Evolutionary conservation across 53 echinoderm and acorn worm genomes (phyloP), one percentile per base, ranked within the genome.

Genomic region (Paracentrotus lividus): DNA sequence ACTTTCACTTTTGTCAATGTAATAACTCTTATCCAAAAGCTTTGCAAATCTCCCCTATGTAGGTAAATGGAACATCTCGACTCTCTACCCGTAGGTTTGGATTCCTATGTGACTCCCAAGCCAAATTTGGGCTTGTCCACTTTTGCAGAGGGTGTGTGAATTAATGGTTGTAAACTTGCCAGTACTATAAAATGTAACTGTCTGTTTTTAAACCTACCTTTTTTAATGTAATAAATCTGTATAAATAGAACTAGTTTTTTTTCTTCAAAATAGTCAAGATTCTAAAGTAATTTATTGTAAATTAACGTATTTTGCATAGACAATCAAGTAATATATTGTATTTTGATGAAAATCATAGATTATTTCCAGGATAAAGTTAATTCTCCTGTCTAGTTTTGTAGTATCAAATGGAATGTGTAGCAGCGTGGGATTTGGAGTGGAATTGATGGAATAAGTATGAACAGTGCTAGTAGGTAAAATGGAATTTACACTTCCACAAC

Each of bases 301-400:
- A 86, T 86, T 20, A 57, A 54, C 16, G 20, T 55, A 55, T 86
- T 86, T 86, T 86, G 86, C 86, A 86, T 34, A 86, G 57, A 86
- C 86, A 86, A 86, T 86, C 86, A 86, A 86, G 86, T 86, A 86
- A 86, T 86, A 86, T 86, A 86, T 56, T 86, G 56, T 86, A 86
- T 55, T 81, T 81, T 81, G 81, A 47, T 45, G 81, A 33, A 81
- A 81, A 47, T 81, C 81, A 45, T 45, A 81, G 81, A 81, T 81
- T 81, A n/a, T n/a, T 81, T 81, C 45, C 49, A n/a, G 40, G 72
- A 47, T 77, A 29, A 77, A 42, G 77, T 42, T 18, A 42, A 34
- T 44, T 81, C 27, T 81, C 23, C 81, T 81, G 49, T 81, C 81
- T 81, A 81, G 47, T 81, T 81, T 81, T 81, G 81, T 81, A 81